Evolutionary conservation across 2,888 invertebrate species (phyloP), one percentile per base, ranked within the genome.

Genomic region (Drepanosiphum platanoidis): DNA sequence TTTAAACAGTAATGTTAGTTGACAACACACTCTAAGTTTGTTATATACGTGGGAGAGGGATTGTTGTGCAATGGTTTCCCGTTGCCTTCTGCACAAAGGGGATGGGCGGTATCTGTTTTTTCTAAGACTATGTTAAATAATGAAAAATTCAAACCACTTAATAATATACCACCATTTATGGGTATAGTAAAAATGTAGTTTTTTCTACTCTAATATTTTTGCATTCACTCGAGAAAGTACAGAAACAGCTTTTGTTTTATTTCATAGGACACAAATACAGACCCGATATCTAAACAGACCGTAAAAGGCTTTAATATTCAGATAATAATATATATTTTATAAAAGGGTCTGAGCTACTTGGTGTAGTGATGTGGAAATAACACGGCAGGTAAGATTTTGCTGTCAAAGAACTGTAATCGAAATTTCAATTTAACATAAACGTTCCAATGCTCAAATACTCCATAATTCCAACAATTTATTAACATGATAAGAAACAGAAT

Each of bases 291-390:
- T 18, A 36, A 39, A 46, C 27, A 30, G n/a, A 79, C 32, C 46
- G 15, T 32, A 1, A 13, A 66, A 52, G 5, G 36, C 34, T 72
- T 72, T 39, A 82, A 82, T n/a, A n/a, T 39, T 72, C 61, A 61
- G 39, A 42, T 8, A 72, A 61, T 72, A 39, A 36, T 1, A 11
- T 81, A 39, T 39, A 61, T 82, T 71, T 72, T 58, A 82, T 82
- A 42, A 72, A 71, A 72, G 11, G 18, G 11, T 61, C 61, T 32
- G n/a, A 82, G 32, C 30, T 58, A 32, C 72, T 42, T 32, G 81
- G n/a, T 61, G 30, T 32, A 82, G 72, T 72, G 58, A 82, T 72
- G 71, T 42, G 39, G 58, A 72, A 82, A 39, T 71, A 71, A 72
- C 32, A 72, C 15, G 32, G 30, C 39, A 61, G 72, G 81, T 72